A percentile compares a stretch with the other conserved stretches of the same genome.
Conservation (phyloP, 2,113 vertebrate genomes). For the Myanophis thanlyinensis region DNA sequence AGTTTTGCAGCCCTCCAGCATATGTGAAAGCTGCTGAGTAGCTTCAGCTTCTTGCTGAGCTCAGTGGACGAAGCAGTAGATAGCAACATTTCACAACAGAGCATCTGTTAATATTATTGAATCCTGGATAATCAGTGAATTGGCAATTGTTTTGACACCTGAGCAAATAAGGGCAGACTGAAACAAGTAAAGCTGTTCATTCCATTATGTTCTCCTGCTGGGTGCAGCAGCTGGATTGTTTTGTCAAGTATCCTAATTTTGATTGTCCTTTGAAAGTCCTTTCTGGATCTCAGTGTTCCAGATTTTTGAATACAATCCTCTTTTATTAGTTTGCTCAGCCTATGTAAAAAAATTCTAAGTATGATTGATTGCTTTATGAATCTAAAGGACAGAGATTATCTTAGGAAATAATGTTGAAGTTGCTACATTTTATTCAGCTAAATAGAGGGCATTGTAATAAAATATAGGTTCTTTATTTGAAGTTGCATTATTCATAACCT, state of each 20-base stretch:
- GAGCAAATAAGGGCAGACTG: background rate
- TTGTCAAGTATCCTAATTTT: background rate
- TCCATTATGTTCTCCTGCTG: slow-evolving; percentile 16
- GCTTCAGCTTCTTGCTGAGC: slow-evolving; percentile 31
- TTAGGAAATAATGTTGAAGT: background rate
- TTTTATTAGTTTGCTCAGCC: background rate
- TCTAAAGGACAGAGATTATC: background rate
- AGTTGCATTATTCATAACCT: background rate
- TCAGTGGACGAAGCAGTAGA: background rate
- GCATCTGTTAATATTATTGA: background rate
- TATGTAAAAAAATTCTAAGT: background rate
- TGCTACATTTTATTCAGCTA: background rate
- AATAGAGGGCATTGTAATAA: background rate
- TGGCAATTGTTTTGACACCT: slow-evolving; percentile 4
- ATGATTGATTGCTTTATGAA: background rate
- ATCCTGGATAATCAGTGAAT: background rate
- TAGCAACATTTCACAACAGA: background rate
- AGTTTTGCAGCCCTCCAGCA: background rate
- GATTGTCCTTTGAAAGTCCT: slow-evolving; percentile 2
- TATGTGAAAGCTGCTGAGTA: slow-evolving; percentile 22
- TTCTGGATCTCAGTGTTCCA: background rate
- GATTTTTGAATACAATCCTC: background rate
- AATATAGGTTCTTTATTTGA: background rate
- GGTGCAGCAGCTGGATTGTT: slow-evolving; percentile 19
- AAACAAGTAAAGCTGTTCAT: slow-evolving; percentile 4